Evolutionary conservation across 2,888 invertebrate genomes (phyloP).

Genomic region (Noctua janthe): DNA sequence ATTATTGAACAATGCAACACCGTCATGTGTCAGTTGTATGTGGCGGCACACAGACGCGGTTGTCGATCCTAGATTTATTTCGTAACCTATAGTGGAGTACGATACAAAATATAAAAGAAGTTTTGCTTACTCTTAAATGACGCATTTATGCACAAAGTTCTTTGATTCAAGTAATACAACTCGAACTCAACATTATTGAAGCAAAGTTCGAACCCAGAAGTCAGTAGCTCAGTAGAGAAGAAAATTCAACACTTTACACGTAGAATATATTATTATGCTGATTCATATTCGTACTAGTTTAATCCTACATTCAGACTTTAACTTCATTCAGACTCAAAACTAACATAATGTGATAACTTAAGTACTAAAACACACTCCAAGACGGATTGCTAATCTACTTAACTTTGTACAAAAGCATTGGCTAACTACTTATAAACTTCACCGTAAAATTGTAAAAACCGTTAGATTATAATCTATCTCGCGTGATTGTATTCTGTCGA

Average conservation of each 20-base stretch:
- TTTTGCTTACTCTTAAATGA: background rate
- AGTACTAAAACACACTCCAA: background rate
- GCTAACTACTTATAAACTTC: too few species aligned
- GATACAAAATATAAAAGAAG: too few species aligned
- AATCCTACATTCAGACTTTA: conserved; percentile 64
- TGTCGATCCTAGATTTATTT: too few species aligned
- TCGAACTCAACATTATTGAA: background rate
- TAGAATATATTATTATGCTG: background rate
- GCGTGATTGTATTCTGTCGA: too few species aligned
- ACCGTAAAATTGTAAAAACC: too few species aligned
- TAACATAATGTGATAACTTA: conserved; percentile 66
- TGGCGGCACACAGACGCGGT: too few species aligned
- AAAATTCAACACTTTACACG: background rate
- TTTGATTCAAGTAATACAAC: background rate
- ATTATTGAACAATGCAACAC: too few species aligned
- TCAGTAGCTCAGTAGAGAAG: background rate
- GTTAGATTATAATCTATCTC: too few species aligned
- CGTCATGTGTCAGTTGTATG: too few species aligned
- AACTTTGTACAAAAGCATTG: too few species aligned
- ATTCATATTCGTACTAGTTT: conserved; percentile 15
- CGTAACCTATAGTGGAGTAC: background rate
- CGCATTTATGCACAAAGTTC: background rate
- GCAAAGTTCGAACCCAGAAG: background rate
- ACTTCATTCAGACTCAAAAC: conserved; percentile 45
- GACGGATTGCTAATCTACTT: too few species aligned